Evolutionary conservation across 2,797 vertebrate species (phyloP), one percentile per base, ranked within the genome.

Genomic region (Semotilus atromaculatus): DNA sequence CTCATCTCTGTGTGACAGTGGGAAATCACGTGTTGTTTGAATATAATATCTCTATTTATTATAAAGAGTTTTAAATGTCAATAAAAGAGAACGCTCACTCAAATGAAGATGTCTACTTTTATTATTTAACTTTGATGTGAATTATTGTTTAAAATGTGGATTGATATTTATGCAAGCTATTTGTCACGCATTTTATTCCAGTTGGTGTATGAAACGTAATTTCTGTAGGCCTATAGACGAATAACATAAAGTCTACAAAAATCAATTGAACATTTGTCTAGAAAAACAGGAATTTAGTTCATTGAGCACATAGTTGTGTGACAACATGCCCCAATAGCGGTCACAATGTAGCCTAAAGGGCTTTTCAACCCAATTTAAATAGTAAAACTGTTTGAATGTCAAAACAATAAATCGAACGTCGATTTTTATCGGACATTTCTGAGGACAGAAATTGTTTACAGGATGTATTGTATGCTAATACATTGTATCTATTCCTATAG

Each of bases 1-100:
- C 85, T 88, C 83, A 81, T 90, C 86, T 70, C 84, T 92, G 93
- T 94, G 93, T 93, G 94, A 90, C 92, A 94, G 93, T 95, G 92
- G 91, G 91, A 90, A 73, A 83, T 88, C 43, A 81, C 36, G 91
- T 93, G 89, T 82, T 92, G 88, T 91, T 91, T 89, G 92, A 92
- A 91, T 93, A 92, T 93, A 90, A 88, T 90, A 91, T 91, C 90
- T 92, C 92, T 94, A 94, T 94, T 94, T 94, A 93, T 95, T 94
- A 90, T 91, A 93, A 91, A 92, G 93, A 74, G 76, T 94, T 93
- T 91, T 94, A 94, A 90, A 90, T 84, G 84, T 88, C 62, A 91
- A 88, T 90, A 90, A 90, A 89, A 90, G 73, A 53, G 83, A 87
- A 79, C 36, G 80, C 79, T 53, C 76, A 83, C 86, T 85, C 43